Percentiles rank a stretch among this genome's conserved stretches.
Conservation (phyloP, 2,888 invertebrate species). For the Chrysopilus asiliformis region DNA sequence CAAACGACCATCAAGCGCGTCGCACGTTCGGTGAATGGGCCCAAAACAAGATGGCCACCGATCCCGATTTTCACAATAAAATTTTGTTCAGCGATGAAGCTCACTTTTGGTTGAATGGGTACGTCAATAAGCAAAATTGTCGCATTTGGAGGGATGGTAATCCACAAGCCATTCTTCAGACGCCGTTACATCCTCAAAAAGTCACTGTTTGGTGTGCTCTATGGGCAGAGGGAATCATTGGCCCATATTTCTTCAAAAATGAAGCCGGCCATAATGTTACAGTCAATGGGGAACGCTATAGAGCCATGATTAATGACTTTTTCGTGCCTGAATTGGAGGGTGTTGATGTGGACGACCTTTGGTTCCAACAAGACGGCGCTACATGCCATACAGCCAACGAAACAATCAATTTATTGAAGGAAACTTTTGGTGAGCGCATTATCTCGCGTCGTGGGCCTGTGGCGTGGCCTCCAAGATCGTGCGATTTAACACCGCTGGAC, state of each 20-base stretch:
- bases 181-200: not conserved
- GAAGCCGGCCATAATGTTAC: not conserved
- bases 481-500: not conserved
- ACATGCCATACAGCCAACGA: not conserved
- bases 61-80: not conserved
- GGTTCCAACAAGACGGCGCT: not conserved
- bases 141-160: not conserved
- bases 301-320: not conserved
- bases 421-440: not conserved
- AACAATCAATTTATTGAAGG: not conserved
- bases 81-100: not conserved
- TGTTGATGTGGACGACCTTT: not conserved
- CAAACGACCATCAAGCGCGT: not conserved
- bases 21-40: not conserved
- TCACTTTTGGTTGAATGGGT: not conserved
- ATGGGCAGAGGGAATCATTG: not conserved
- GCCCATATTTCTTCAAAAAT: not conserved
- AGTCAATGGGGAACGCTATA: not conserved
- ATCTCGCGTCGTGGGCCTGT: not conserved
- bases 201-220: not conserved
- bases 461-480: not conserved
- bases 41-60: not conserved
- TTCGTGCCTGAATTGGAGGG: not conserved
- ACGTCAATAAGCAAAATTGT: not conserved
- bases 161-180: not conserved